Evolutionary conservation across 2,888 invertebrate species (phyloP).

Genomic region (Galerucella nymphaeae): DNA sequence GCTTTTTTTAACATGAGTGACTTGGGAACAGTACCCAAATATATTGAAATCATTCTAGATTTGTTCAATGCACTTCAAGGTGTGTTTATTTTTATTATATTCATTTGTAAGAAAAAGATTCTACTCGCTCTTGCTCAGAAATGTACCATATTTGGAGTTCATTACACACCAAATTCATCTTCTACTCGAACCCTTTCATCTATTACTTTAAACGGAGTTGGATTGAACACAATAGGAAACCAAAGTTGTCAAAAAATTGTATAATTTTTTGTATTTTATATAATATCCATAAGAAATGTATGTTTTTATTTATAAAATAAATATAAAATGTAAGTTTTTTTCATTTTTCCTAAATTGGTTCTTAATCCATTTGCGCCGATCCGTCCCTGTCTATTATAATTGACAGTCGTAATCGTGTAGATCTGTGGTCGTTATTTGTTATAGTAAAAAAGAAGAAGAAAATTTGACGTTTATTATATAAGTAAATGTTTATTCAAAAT

Average conservation of each 20-base stretch:
- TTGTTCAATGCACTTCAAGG: constrained; percentile 76
- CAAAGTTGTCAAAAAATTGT: constrained; percentile 19
- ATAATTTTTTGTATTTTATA: constrained; percentile 3
- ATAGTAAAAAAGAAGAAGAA: constrained; percentile 5
- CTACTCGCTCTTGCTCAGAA: constrained; percentile 20
- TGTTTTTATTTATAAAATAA: constrained; percentile 7
- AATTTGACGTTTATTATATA: constrained; percentile 27
- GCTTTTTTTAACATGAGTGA: constrained; percentile 67
- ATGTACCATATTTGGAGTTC: constrained; percentile 22
- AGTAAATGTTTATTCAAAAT: constrained; percentile 10
- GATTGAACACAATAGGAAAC: constrained; percentile 13
- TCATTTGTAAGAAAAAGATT: constrained; percentile 52
- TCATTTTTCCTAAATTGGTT: neutral
- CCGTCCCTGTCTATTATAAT: neutral
- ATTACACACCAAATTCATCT: constrained; percentile 14
- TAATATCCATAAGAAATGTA: neutral
- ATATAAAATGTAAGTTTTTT: neutral
- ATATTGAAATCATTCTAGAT: constrained; percentile 68
- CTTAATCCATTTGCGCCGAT: neutral
- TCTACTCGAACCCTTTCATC: constrained; percentile 37
- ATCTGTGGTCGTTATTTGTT: neutral
- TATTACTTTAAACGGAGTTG: constrained; percentile 32
- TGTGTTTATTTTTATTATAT: constrained; percentile 52
- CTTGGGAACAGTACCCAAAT: constrained; percentile 65
- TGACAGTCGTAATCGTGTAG: neutral